phyloP scores from a whole-genome alignment of 2,888 invertebrate species.

The Hirtodrosophila confusa region DNA sequence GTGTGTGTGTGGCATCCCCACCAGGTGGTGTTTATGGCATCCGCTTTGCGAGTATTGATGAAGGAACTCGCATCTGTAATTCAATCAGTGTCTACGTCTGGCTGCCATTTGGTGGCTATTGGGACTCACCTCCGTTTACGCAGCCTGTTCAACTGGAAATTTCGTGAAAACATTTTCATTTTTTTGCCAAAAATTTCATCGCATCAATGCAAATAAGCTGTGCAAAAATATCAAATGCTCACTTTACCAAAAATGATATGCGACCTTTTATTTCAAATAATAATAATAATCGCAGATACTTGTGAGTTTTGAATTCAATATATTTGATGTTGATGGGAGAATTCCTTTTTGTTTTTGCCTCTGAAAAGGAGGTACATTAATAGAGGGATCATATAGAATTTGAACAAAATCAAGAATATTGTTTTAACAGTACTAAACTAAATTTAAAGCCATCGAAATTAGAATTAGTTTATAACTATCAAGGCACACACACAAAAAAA shows the following conservation, averaged over 20 bases:
- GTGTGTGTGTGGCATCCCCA: conserved; percentile 45
- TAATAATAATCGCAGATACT: conserved; percentile 1
- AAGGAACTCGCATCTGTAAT: conserved; percentile 81
- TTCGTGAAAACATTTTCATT: conserved; percentile 45
- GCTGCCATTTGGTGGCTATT: conserved; percentile 58
- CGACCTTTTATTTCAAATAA: conserved; percentile 43
- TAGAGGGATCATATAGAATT: too few relatives aligned
- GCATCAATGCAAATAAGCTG: conserved; percentile 75
- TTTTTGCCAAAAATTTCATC: conserved; percentile 40
- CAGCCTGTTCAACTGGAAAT: conserved; percentile 72
- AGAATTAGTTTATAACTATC: too few relatives aligned
- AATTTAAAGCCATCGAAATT: too few relatives aligned
- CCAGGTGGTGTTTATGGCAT: conserved; percentile 82
- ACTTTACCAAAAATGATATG: conserved; percentile 63
- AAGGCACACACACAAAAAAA: too few relatives aligned
- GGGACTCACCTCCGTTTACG: conserved; percentile 43
- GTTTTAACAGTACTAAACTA: too few relatives aligned
- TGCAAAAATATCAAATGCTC: conserved; percentile 53
- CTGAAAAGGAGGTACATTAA: too few relatives aligned
- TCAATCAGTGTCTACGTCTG: conserved; percentile 81
- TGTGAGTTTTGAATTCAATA: conserved; percentile 11
- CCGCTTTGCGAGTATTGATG: conserved; percentile 81
- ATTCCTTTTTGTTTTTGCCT: too few relatives aligned
- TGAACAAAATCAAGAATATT: too few relatives aligned
- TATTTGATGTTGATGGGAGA: not conserved